Evolutionary conservation across 2,797 vertebrate genomes (phyloP).

Genomic region (Sebastes steindachneri): DNA sequence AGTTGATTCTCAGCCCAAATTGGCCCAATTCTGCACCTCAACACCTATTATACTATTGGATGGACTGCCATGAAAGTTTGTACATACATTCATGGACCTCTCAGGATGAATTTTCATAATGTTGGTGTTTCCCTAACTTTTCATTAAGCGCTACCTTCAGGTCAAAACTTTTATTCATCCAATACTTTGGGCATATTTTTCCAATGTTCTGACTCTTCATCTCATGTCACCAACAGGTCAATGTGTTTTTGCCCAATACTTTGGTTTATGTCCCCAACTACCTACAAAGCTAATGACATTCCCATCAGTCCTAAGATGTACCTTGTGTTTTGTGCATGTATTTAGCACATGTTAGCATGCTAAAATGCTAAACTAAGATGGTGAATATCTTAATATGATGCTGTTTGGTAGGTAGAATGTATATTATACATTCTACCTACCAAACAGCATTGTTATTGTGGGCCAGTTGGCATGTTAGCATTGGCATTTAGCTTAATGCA

Average conservation of each 20-base stretch:
- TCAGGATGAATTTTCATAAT: neutral
- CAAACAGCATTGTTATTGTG: neutral
- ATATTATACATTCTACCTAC: neutral
- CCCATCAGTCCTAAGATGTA: neutral
- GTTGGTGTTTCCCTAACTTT: neutral
- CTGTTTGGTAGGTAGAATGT: no score
- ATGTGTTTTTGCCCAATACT: neutral
- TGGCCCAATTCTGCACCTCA: neutral
- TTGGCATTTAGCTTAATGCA: no score
- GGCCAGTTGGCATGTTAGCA: neutral
- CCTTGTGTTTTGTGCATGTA: neutral
- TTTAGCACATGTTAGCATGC: neutral
- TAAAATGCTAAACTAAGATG: neutral
- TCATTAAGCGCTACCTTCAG: neutral
- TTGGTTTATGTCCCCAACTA: neutral
- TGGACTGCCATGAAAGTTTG: neutral
- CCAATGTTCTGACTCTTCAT: neutral
- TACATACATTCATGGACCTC: neutral
- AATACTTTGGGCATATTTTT: neutral
- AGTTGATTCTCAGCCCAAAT: neutral
- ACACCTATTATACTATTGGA: neutral
- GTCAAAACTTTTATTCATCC: neutral
- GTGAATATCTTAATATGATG: no score
- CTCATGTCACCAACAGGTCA: neutral
- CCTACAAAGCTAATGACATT: neutral